Conservation (phyloP, 2,888 invertebrate genomes). For the Eilema depressum region DNA sequence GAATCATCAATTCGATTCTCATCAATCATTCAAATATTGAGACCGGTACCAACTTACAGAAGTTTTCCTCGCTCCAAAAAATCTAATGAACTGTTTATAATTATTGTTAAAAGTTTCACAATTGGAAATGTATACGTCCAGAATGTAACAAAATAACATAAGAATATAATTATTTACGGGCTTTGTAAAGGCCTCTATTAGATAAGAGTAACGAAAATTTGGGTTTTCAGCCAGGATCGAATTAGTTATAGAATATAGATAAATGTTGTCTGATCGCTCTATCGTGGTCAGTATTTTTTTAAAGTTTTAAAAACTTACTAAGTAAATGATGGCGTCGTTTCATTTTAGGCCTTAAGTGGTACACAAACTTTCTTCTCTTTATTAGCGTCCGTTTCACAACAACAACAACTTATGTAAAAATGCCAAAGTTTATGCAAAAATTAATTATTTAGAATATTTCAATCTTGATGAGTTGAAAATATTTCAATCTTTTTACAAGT, state of each 20-base stretch:
- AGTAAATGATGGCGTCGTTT: no score
- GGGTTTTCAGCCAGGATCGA: no score
- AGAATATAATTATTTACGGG: no score
- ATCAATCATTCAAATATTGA: slow-evolving; percentile 52
- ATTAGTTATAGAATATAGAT: no score
- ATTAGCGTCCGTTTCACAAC: no score
- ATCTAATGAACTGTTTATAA: slow-evolving; percentile 12
- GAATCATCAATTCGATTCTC: slow-evolving; percentile 44
- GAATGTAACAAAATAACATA: not conserved
- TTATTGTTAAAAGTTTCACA: slow-evolving; percentile 3
- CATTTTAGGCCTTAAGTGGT: no score
- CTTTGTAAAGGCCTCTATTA: no score
- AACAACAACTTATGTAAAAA: not conserved
- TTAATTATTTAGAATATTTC: not conserved
- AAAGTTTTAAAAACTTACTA: no score
- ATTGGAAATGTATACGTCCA: not conserved
- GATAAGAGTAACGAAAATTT: no score
- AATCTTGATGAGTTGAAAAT: not conserved
- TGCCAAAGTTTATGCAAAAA: not conserved
- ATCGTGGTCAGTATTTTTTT: no score
- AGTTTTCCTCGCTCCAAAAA: slow-evolving; percentile 3
- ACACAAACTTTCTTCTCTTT: no score
- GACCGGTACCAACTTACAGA: slow-evolving; percentile 34
- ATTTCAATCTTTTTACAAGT: not conserved
- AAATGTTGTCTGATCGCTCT: no score